Evolutionary conservation across 2,113 vertebrate genomes (phyloP).

Genomic region (Gymnocephalus cernua): DNA sequence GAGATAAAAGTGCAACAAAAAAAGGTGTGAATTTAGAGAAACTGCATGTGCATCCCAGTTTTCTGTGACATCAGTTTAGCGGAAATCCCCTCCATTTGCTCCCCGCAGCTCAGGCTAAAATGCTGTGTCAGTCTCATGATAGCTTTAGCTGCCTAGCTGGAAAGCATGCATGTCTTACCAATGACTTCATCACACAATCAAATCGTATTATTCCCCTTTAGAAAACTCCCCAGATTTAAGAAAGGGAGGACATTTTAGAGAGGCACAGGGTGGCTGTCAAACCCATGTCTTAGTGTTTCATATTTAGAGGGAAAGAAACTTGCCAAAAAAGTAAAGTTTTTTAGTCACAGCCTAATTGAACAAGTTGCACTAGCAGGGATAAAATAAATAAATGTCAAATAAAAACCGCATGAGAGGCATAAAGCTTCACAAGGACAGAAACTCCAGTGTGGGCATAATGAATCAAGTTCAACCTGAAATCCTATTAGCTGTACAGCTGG

Average conservation of each 20-base stretch:
- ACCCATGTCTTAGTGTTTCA: slow-evolving; percentile 32
- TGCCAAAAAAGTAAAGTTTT: slow-evolving; percentile 48
- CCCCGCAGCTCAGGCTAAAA: slow-evolving; percentile 50
- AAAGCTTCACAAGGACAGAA: slow-evolving; percentile 21
- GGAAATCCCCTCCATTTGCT: slow-evolving; percentile 41
- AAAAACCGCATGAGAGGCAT: slow-evolving; percentile 25
- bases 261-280: slow-evolving; percentile 45
- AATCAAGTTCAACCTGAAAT: slow-evolving; percentile 47
- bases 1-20: slow-evolving; percentile 4
- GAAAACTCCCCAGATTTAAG: slow-evolving; percentile 69
- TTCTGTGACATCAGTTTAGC: slow-evolving; percentile 57
- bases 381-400: slow-evolving; percentile 52
- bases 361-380: slow-evolving; percentile 45
- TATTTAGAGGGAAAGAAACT: slow-evolving; percentile 29
- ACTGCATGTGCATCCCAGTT: slow-evolving; percentile 5
- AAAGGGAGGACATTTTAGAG: slow-evolving; percentile 19
- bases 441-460: slow-evolving; percentile 24
- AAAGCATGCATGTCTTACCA: slow-evolving; percentile 60
- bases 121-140: slow-evolving; percentile 69
- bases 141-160: slow-evolving; percentile 59
- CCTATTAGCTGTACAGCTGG: slow-evolving; percentile 70
- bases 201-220: slow-evolving; percentile 57
- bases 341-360: slow-evolving; percentile 49
- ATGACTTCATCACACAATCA: slow-evolving; percentile 69
- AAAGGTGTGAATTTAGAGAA: slow-evolving; percentile 7